A percentile compares a stretch with the other conserved stretches of the same genome.
Conservation (phyloP, 2,797 vertebrate species). For the Clarias laeviceps region DNA sequence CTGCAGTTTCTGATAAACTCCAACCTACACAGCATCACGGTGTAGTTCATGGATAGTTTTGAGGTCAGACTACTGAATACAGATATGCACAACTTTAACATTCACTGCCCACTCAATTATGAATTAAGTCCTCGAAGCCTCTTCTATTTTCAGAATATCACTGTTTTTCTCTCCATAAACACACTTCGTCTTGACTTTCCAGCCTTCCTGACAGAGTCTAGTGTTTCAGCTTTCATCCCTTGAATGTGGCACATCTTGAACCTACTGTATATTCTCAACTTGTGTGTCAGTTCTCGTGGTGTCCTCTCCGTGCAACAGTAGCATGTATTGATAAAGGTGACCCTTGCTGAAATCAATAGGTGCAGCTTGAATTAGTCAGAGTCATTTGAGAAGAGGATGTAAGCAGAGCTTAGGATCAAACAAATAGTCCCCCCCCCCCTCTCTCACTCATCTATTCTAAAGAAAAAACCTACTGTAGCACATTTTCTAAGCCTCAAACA, state of each 20-base stretch:
- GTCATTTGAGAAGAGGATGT: constrained; percentile 54
- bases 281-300: background rate
- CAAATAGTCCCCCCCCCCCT: constrained; percentile 24
- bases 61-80: background rate
- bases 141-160: background rate
- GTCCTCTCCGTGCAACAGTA: constrained; percentile 25
- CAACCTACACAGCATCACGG: background rate
- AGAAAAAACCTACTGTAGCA: background rate
- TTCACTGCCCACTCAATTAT: background rate
- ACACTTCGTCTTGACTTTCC: background rate
- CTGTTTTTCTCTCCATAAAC: background rate
- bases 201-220: background rate
- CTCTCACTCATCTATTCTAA: background rate
- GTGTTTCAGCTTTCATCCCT: background rate
- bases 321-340: constrained; percentile 51
- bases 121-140: background rate
- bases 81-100: background rate
- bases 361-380: constrained; percentile 61
- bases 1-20: background rate
- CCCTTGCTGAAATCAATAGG: constrained; percentile 60
- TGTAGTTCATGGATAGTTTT: background rate
- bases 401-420: constrained; percentile 54
- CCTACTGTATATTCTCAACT: background rate
- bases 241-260: background rate
- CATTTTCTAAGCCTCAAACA: background rate